Evolutionary conservation across 2,113 vertebrate species (phyloP).

Genomic region (Pimephales promelas): DNA sequence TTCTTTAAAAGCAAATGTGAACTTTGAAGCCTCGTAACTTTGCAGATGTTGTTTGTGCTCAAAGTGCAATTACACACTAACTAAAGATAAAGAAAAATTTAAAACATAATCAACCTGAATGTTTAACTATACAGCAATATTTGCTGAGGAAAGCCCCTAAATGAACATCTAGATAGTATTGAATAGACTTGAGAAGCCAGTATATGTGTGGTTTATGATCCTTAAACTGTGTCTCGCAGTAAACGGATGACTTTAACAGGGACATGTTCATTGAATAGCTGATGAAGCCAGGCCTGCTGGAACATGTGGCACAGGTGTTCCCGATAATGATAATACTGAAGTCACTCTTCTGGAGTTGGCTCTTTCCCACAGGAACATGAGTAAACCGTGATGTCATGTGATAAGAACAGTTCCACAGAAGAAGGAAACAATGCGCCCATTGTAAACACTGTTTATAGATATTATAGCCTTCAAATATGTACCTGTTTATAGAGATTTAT

Average conservation of each 20-base stretch:
- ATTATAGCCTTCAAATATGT: background rate
- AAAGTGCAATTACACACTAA: no score
- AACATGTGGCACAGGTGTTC: slow-evolving; percentile 13
- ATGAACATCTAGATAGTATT: background rate
- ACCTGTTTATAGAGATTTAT: background rate
- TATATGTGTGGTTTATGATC: background rate
- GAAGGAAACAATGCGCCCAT: slow-evolving; percentile 55
- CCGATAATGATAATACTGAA: background rate
- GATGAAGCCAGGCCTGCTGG: background rate
- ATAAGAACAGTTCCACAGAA: slow-evolving; percentile 58
- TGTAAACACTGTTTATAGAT: slow-evolving; percentile 45
- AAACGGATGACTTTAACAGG: background rate
- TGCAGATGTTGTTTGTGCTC: no score
- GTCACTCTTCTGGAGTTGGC: background rate
- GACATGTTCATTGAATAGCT: no score
- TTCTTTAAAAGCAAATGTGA: no score
- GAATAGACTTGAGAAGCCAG: background rate
- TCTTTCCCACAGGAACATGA: slow-evolving; percentile 55
- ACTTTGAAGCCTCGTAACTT: no score
- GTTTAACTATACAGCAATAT: background rate
- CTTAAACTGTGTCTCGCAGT: no score
- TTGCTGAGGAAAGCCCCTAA: background rate
- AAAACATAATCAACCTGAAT: background rate
- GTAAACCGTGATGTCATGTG: slow-evolving; percentile 68
- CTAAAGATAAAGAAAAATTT: no score